These are phyloP conservation scores for Drosophila parthenogenetica DNA, from an alignment of 2,888 invertebrate genomes.

Conservation along the genomic window DNA sequence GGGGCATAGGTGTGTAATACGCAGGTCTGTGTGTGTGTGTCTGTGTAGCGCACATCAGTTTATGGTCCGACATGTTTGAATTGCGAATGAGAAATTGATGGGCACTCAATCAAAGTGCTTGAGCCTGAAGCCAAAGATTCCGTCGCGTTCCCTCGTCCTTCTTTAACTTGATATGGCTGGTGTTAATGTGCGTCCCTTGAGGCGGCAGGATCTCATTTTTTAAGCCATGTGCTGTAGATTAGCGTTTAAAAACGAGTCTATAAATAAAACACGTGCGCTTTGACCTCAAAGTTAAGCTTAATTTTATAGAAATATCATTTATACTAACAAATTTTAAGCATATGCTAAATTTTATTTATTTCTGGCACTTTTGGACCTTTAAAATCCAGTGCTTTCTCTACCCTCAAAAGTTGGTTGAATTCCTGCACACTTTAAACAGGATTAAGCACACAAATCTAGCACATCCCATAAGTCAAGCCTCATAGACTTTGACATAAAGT, in stretches of 20 bases:
- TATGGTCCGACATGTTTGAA: slow-evolving; percentile 77
- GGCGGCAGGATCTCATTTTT: slow-evolving; percentile 28
- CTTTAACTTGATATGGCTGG: slow-evolving; percentile 15
- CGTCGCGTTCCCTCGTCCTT: neutral
- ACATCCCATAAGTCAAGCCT: slow-evolving; percentile 50
- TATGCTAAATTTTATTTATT: neutral
- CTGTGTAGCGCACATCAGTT: slow-evolving; percentile 50
- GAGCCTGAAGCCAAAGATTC: slow-evolving; percentile 21
- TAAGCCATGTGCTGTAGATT: slow-evolving; percentile 55
- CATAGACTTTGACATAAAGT: slow-evolving; percentile 58
- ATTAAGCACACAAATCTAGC: slow-evolving; percentile 40
- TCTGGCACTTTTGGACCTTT: no score
- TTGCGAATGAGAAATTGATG: slow-evolving; percentile 80
- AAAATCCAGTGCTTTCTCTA: no score
- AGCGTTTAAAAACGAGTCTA: slow-evolving; percentile 31
- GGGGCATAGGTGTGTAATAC: neutral
- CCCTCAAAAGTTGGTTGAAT: slow-evolving; percentile 1
- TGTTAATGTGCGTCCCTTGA: slow-evolving; percentile 65
- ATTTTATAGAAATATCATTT: neutral
- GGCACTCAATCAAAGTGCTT: slow-evolving; percentile 78
- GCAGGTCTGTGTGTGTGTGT: slow-evolving; percentile 16
- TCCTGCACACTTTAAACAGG: slow-evolving; percentile 9
- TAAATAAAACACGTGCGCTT: slow-evolving; percentile 4
- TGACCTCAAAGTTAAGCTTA: slow-evolving; percentile 1
- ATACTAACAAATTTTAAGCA: neutral